phyloP scores from a whole-genome alignment of 2,888 invertebrate genomes.

The Zonitis immaculata region DNA sequence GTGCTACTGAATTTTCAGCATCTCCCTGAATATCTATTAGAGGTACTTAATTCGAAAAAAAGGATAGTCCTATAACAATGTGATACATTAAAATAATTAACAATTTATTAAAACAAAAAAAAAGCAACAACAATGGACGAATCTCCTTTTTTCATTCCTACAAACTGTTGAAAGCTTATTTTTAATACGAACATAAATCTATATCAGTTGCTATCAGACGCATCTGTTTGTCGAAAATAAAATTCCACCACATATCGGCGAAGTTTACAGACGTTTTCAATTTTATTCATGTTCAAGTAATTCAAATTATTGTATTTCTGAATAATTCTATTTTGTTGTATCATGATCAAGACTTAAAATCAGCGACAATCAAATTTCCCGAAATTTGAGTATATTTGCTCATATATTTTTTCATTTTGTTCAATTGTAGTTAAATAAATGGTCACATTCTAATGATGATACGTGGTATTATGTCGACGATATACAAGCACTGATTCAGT shows the following conservation, averaged over 20 bases:
- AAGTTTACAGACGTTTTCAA: slow-evolving; percentile 13
- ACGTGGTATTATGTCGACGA: too few relatives aligned
- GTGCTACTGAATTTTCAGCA: background rate
- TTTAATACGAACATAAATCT: background rate
- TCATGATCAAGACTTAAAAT: too few relatives aligned
- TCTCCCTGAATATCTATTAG: too few relatives aligned
- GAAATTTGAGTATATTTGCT: background rate
- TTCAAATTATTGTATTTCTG: slow-evolving; percentile 11
- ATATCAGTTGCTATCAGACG: background rate
- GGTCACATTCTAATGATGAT: background rate
- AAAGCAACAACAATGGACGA: too few relatives aligned
- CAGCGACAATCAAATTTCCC: too few relatives aligned
- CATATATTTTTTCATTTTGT: background rate
- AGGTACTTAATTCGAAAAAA: too few relatives aligned
- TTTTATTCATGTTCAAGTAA: slow-evolving; percentile 17
- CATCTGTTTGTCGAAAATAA: background rate
- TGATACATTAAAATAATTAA: too few relatives aligned
- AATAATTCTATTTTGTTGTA: too few relatives aligned
- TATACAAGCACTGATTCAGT: background rate
- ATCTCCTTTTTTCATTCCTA: too few relatives aligned
- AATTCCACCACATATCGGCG: slow-evolving; percentile 6
- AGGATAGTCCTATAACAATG: too few relatives aligned
- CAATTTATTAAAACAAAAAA: too few relatives aligned
- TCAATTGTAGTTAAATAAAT: background rate
- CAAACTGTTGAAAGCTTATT: background rate